Evolutionary conservation across 2,113 vertebrate genomes (phyloP).

Genomic region (Rhabdomys dilectus): DNA sequence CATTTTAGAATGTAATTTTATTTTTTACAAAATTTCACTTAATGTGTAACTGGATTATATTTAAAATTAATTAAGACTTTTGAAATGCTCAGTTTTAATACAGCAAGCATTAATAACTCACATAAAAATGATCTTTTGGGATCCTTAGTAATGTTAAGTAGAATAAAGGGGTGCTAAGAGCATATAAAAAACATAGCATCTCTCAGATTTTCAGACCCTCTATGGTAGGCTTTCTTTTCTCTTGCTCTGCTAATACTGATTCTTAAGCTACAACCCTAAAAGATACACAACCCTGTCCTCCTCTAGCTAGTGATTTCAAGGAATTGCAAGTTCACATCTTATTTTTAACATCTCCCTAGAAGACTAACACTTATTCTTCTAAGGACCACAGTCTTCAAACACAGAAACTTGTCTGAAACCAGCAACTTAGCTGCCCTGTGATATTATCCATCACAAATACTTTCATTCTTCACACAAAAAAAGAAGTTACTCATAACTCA

Average conservation of each 20-base stretch:
- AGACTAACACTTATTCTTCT: too few relatives aligned
- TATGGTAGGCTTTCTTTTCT: background rate
- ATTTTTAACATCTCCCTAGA: constrained; percentile 44
- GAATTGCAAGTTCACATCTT: constrained; percentile 19
- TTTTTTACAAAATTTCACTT: background rate
- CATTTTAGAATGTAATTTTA: constrained; percentile 47
- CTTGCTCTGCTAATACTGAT: background rate
- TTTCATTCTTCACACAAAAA: constrained; percentile 58
- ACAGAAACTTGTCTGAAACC: constrained; percentile 14
- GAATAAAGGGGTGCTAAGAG: background rate
- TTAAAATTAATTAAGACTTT: constrained; percentile 45
- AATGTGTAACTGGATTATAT: background rate
- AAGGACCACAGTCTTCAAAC: constrained; percentile 35
- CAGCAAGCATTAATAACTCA: background rate
- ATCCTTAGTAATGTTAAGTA: constrained; percentile 47
- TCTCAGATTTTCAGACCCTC: background rate
- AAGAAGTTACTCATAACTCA: constrained; percentile 45
- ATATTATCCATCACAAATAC: constrained; percentile 36
- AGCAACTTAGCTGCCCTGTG: constrained; percentile 48
- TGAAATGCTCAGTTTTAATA: constrained; percentile 50
- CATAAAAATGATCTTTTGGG: constrained; percentile 49
- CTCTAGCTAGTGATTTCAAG: constrained; percentile 23
- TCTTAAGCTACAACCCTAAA: constrained; percentile 48
- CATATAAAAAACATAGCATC: background rate
- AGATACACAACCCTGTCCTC: background rate